phyloP scores from a whole-genome alignment of 2,797 vertebrate genomes.

The Carapus acus region DNA sequence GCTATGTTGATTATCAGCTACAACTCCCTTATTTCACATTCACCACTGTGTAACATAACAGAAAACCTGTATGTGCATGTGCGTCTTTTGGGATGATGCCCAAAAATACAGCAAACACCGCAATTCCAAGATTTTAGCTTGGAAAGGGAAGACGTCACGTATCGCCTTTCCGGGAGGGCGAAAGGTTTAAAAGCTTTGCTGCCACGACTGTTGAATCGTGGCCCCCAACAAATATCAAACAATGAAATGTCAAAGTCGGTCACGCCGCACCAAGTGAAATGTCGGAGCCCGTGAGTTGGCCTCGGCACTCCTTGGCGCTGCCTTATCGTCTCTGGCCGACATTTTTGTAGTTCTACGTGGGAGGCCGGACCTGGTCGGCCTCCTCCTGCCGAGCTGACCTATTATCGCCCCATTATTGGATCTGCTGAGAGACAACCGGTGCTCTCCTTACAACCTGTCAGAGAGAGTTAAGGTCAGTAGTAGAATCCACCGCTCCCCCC shows the following conservation, averaged over 20 bases:
- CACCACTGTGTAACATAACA: no score
- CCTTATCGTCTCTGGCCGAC: slow-evolving; percentile 45
- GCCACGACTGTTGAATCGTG: slow-evolving; percentile 14
- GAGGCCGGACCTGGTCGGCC: slow-evolving; percentile 48
- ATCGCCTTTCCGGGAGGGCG: slow-evolving; percentile 43
- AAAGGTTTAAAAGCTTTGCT: slow-evolving; percentile 60
- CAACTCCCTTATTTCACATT: no score
- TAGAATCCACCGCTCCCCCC: slow-evolving; percentile 45
- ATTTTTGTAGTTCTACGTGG: slow-evolving; percentile 55
- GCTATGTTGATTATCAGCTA: no score
- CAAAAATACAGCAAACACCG: no score
- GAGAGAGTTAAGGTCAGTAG: slow-evolving; percentile 62
- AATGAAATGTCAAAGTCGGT: slow-evolving; percentile 35
- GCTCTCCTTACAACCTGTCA: slow-evolving; percentile 26
- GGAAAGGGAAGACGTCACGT: slow-evolving; percentile 31
- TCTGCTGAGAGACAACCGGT: slow-evolving; percentile 54
- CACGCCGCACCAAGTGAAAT: slow-evolving; percentile 63
- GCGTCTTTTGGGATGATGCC: no score
- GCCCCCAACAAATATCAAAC: slow-evolving; percentile 61
- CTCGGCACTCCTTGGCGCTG: slow-evolving; percentile 40
- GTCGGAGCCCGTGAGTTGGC: slow-evolving; percentile 55
- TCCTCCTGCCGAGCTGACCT: slow-evolving; percentile 54
- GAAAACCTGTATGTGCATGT: slow-evolving; percentile 5
- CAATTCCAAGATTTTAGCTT: slow-evolving; percentile 24
- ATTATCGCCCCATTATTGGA: slow-evolving; percentile 61